Evolutionary conservation across 2,888 invertebrate species (phyloP), one percentile per base, ranked within the genome.

Genomic region (Caenorhabditis sp.): DNA sequence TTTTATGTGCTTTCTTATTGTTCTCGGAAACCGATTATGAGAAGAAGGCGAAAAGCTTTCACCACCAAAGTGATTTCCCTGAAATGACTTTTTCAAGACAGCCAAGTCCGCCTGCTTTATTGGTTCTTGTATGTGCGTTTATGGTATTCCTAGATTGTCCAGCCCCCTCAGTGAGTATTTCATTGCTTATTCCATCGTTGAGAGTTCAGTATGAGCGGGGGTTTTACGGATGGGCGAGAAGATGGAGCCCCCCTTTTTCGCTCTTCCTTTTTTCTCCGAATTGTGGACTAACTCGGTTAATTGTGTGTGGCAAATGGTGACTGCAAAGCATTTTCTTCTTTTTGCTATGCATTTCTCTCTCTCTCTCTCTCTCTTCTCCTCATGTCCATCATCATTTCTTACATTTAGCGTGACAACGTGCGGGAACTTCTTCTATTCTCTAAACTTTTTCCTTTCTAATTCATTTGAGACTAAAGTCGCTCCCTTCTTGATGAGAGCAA

Each of bases 221-320:
- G 12, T 2, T 38, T 38, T 38, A 38, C 10, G 47, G 44, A 47
- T 44, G 28, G 63, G 22, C 31, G 38, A 38, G 38, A 38, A 38
- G 38, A 38, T 56, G 49, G 49, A 19, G 14, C 47, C 16, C 49
- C 22, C 12, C 28, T 47, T 28, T 26, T 28, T 44, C 26, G n/a
- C 8, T 51, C 31, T 35, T 22, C 35, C 12, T 19, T 66, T 66
- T 44, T 66, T n/a, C 66, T 54, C 24, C 66, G 41, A 70, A 61
- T 49, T 72, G 59, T 49, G 49, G 61, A n/a, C 72, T 72, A 72
- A 72, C 72, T 72, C 72, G 59, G 72, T 72, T 72, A 72, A 72
- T 72, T 72, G 47, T 68, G 68, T 54, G 72, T 35, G 59, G 72
- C 72, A 72, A 72, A 72, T 61, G 68, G 61, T 61, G 72, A 61